Base-by-base conservation (phyloP, 2,797 vertebrate species). In the Sylvilagus floridanus region DNA sequence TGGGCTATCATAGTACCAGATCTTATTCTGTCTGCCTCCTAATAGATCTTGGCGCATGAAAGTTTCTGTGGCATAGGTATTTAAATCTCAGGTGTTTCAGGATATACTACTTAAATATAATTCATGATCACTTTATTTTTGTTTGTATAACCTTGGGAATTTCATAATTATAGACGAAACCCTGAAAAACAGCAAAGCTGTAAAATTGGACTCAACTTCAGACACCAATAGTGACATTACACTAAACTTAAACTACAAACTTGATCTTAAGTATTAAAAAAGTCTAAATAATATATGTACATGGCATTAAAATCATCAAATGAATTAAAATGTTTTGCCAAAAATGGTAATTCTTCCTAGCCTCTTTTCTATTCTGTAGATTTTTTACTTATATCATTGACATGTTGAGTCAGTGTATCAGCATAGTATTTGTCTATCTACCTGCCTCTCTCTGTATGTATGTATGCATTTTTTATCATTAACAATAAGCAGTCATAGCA, bases 111-210 rank as follows among this genome's bases (percentile, higher is more conserved):
- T 88, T 88, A 93, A 57, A 72, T 42, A 71, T 57, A 47, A 66
- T 79, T 78, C 24, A 75, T 62, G 79, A 66, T 78, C 28, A 86
- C 72, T 5, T 16, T 66, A 69, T 77, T 73, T 1, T 85, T 85
- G n/a, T 82, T n/a, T 68, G 0, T 68, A 30, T 90, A 88, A 69
- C 10, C 13, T 71, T 88, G 57, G 21, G 17, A 82, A 14, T 73
- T 91, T 84, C 13, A 47, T 76, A 88, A 77, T 78, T 94, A 26
- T 88, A 77, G 42, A 86, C 26, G 26, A 86, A 88, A 71, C 62
- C 14, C 3, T 91, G 7, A 5, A 91, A 77, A 85, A 85, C 0
- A 84, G 0, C 16, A 81, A 88, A 85, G 52, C 42, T 75, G 2
- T 78, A 81, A 57, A 87, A 35, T 47, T 91, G n/a, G 2, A 2